A percentile compares a stretch with the other conserved stretches of the same genome.
phyloP scores from a whole-genome alignment of 2,888 invertebrate species.

The Agonopterix subpropinquella region DNA sequence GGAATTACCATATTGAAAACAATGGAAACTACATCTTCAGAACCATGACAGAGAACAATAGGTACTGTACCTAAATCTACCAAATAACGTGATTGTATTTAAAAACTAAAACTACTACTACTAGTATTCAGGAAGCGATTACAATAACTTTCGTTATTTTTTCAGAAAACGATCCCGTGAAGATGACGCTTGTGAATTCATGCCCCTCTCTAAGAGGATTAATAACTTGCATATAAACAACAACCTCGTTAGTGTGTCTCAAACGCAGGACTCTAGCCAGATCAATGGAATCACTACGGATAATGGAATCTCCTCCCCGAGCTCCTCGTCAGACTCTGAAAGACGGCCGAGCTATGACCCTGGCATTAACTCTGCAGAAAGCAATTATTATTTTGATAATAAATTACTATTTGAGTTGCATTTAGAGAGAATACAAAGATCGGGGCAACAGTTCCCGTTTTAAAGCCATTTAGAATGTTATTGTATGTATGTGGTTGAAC shows the following conservation, averaged over 20 bases:
- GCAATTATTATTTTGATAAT: conserved; percentile 92
- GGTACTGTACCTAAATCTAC: conserved; percentile 5
- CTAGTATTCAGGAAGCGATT: background rate
- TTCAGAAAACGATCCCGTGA: conserved; percentile 85
- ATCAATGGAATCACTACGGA: conserved; percentile 42
- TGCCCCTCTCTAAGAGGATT: conserved; percentile 92
- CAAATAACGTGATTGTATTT: no score
- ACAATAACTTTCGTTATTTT: background rate
- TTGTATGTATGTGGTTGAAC: conserved; percentile 1
- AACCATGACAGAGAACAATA: conserved; percentile 69
- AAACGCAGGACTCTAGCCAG: conserved; percentile 45
- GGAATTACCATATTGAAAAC: conserved; percentile 43
- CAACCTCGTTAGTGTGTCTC: conserved; percentile 45
- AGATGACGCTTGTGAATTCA: conserved; percentile 87
- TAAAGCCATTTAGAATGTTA: conserved; percentile 27
- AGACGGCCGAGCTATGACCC: conserved; percentile 80
- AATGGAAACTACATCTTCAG: conserved; percentile 48
- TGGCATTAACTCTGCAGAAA: conserved; percentile 83
- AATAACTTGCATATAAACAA: conserved; percentile 90
- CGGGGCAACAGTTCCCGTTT: conserved; percentile 67
- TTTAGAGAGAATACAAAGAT: conserved; percentile 85
- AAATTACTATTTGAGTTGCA: conserved; percentile 91
- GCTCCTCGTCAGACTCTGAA: conserved; percentile 46
- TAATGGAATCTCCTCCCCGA: conserved; percentile 47
- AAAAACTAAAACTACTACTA: no score